These are phyloP conservation scores for Bathynomus jamesi DNA, from an alignment of 1,140 invertebrate species.

Conservation along the genomic window DNA sequence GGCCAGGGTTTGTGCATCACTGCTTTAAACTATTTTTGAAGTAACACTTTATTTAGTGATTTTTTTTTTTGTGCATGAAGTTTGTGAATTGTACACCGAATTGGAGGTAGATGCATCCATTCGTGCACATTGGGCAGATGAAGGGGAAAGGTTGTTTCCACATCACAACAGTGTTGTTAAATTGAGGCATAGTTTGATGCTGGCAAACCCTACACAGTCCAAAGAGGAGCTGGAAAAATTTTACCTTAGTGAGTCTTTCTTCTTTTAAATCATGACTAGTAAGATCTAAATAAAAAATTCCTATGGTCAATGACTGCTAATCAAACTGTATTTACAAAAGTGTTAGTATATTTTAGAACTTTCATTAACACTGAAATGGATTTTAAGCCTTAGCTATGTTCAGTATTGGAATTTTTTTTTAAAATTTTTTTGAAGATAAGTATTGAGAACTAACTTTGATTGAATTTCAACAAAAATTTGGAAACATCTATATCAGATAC, in stretches of 20 bases:
- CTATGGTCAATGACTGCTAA: not conserved
- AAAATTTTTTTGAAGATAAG: too few relatives aligned
- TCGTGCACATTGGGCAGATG: constrained; percentile 67
- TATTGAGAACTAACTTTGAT: too few relatives aligned
- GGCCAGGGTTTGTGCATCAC: too few relatives aligned
- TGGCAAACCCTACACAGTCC: constrained; percentile 44
- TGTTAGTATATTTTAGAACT: too few relatives aligned
- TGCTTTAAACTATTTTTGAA: too few relatives aligned
- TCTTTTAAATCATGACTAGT: not conserved
- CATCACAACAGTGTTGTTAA: constrained; percentile 62
- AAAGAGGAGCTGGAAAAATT: constrained; percentile 43
- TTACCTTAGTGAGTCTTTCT: constrained; percentile 19
- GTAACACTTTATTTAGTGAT: too few relatives aligned
- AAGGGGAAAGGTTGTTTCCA: constrained; percentile 61
- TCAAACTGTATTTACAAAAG: too few relatives aligned
- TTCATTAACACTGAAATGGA: too few relatives aligned
- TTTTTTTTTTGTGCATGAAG: constrained; percentile 46
- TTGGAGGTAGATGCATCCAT: constrained; percentile 46
- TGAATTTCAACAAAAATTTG: too few relatives aligned
- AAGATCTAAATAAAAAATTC: not conserved
- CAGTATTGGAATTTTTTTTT: too few relatives aligned
- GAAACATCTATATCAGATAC: not conserved
- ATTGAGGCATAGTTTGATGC: constrained; percentile 60
- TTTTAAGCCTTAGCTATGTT: too few relatives aligned
- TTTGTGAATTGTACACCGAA: constrained; percentile 67